phyloP scores from a whole-genome alignment of 2,797 vertebrate genomes.

The Enteromius unitaeniatus region DNA sequence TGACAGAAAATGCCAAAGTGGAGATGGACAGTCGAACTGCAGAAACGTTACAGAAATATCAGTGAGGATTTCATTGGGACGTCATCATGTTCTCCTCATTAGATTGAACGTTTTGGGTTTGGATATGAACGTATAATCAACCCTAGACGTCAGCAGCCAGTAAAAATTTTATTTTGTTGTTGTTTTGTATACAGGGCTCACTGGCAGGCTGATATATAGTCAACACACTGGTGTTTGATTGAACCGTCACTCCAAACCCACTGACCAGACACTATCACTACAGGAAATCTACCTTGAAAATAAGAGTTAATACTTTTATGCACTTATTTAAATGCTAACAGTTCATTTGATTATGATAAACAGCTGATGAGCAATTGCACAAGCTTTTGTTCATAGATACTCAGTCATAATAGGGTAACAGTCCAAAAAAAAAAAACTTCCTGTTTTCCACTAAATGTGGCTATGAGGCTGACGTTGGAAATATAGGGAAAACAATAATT shows the following conservation, averaged over 20 bases:
- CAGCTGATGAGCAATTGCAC: conserved; percentile 24
- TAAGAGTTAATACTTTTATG: not conserved
- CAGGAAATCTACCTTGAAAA: not conserved
- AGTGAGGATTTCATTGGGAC: not conserved
- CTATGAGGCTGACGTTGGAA: not conserved
- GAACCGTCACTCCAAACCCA: not conserved
- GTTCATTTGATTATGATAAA: not conserved
- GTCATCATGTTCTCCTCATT: not conserved
- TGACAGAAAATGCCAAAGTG: not conserved
- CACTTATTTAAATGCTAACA: not conserved
- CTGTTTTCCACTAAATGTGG: not conserved
- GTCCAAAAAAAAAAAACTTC: not conserved
- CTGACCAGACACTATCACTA: conserved; percentile 11
- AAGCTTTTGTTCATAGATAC: conserved; percentile 18
- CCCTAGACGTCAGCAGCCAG: not conserved
- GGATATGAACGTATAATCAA: not conserved
- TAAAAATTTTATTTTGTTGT: not conserved
- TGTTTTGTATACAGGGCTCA: not conserved
- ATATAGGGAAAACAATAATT: not conserved
- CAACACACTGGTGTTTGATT: not conserved
- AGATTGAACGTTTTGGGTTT: not conserved
- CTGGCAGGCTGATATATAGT: not conserved
- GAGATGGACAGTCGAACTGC: conserved; percentile 10
- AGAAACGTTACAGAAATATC: not conserved
- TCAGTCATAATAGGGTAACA: not conserved